Percentiles rank a stretch among this genome's conserved stretches.
These are phyloP conservation scores for Hemiprocne comata DNA, from an alignment of 2,113 vertebrate species.

Conservation along the genomic window DNA sequence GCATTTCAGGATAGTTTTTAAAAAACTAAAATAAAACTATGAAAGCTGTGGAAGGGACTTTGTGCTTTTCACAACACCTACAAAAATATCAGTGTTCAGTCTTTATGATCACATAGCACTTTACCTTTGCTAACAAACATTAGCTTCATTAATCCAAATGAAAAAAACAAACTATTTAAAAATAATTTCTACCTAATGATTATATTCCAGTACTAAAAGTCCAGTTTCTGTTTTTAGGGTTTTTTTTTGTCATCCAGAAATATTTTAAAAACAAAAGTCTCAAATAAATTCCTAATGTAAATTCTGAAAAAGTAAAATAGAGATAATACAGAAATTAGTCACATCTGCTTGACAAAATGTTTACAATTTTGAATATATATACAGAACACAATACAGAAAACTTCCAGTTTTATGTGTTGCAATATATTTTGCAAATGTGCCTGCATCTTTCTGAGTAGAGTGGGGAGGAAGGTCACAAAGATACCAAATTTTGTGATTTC, in stretches of 20 bases:
- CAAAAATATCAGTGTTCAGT: neutral
- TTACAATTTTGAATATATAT: neutral
- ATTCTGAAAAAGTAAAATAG: neutral
- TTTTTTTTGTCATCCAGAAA: neutral
- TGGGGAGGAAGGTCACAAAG: neutral
- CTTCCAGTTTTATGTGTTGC: neutral
- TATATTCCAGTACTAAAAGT: neutral
- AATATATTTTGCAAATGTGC: neutral
- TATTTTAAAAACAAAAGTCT: neutral
- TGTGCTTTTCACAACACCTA: neutral
- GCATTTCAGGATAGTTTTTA: neutral
- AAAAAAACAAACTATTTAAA: neutral
- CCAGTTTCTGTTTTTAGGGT: neutral
- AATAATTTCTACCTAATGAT: neutral
- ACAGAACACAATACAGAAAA: neutral
- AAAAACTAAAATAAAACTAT: neutral
- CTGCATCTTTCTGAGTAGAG: neutral
- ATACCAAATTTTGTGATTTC: fast-evolving
- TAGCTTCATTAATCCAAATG: neutral
- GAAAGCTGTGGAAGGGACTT: neutral
- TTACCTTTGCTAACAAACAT: neutral
- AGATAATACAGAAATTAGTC: neutral
- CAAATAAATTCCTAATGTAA: neutral
- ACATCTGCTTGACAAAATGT: neutral
- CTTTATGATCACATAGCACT: neutral